A percentile compares a stretch with the other conserved stretches of the same genome.
Evolutionary conservation across 2,797 vertebrate genomes (phyloP).

Genomic region (Megaceryle alcyon): DNA sequence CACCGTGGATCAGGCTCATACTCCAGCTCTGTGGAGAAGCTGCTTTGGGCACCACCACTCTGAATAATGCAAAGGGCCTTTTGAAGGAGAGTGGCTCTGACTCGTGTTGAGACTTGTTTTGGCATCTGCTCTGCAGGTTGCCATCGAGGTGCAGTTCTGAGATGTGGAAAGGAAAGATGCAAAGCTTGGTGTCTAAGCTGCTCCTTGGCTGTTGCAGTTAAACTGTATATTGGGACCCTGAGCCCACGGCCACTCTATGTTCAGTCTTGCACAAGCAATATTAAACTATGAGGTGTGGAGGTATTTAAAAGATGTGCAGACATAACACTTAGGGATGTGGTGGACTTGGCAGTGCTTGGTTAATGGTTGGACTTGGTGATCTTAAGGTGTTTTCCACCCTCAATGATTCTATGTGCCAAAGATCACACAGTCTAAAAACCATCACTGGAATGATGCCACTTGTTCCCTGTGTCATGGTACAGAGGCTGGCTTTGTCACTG

Average conservation of each 20-base stretch:
- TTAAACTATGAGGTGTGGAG: background rate
- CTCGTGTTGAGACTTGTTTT: background rate
- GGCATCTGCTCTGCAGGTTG: background rate
- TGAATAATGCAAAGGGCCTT: background rate
- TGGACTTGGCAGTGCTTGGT: background rate
- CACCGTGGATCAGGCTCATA: fast-evolving
- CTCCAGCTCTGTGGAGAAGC: background rate
- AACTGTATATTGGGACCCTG: too few relatives aligned
- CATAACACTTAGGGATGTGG: too few relatives aligned
- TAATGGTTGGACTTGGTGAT: background rate
- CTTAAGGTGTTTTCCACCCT: background rate
- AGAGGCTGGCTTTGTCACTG: background rate
- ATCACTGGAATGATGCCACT: background rate
- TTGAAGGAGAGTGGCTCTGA: background rate
- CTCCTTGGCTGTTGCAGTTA: background rate
- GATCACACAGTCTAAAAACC: background rate
- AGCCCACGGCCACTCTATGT: fast-evolving
- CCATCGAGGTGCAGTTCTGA: background rate
- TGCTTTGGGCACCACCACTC: background rate
- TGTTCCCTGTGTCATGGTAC: fast-evolving
- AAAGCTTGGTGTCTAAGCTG: background rate
- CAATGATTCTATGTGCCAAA: background rate
- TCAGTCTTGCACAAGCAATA: background rate
- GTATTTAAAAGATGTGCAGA: background rate
- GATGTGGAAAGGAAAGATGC: background rate